Conservation (phyloP, 1,140 invertebrate genomes). For the Drosophila teissieri region DNA sequence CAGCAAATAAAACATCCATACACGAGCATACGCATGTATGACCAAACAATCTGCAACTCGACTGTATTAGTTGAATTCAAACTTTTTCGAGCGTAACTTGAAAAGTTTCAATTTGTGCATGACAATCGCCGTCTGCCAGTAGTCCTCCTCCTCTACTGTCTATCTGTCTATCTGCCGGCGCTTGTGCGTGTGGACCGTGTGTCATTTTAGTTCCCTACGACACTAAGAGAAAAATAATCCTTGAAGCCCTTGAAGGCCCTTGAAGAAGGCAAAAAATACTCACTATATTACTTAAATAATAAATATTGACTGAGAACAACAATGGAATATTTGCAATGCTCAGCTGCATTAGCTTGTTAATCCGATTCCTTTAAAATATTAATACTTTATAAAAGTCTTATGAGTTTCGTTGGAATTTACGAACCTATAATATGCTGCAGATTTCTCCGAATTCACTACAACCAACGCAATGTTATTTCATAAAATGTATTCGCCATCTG, state of each 20-base stretch:
- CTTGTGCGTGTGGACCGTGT: conserved; percentile 41
- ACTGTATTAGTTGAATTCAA: conserved; percentile 62
- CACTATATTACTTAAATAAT: too few relatives aligned
- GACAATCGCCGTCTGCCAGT: conserved; percentile 31
- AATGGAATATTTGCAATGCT: too few relatives aligned
- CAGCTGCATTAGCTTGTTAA: too few relatives aligned
- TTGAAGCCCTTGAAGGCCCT: too few relatives aligned
- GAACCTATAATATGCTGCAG: background rate
- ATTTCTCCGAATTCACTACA: background rate
- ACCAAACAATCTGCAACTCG: conserved; percentile 44
- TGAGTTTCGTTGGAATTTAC: too few relatives aligned
- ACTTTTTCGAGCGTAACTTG: conserved; percentile 71
- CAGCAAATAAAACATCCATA: conserved; percentile 60
- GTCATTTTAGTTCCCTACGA: conserved; percentile 26
- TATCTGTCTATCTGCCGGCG: conserved; percentile 36
- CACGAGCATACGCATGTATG: conserved; percentile 26
- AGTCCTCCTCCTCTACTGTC: conserved; percentile 25
- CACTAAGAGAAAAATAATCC: conserved; percentile 14
- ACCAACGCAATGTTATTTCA: background rate
- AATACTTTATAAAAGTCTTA: too few relatives aligned
- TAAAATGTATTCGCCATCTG: conserved; percentile 30
- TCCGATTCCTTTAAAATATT: too few relatives aligned
- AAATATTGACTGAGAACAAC: too few relatives aligned
- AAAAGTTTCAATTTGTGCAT: conserved; percentile 79
- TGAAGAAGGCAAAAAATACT: too few relatives aligned